Percentiles rank a stretch among this genome's conserved stretches.
Conservation (phyloP, 2,888 invertebrate species). For the Epicampocera succincta region DNA sequence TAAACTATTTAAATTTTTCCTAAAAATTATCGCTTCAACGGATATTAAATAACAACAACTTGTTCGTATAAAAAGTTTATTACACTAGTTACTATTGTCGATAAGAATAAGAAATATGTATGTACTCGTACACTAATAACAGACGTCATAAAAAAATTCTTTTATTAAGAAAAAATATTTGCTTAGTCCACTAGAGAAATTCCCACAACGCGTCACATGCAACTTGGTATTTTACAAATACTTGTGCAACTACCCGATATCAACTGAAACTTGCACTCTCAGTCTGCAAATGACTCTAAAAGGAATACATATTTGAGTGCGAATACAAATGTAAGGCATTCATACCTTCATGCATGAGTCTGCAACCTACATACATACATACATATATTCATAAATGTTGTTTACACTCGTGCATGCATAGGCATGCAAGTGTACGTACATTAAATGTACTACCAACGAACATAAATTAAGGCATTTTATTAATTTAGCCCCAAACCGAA, state of each 20-base stretch:
- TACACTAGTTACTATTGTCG: slow-evolving; percentile 27
- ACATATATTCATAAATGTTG: neutral
- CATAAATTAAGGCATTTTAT: slow-evolving; percentile 53
- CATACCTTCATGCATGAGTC: neutral
- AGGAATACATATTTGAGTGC: slow-evolving; percentile 2
- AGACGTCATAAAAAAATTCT: slow-evolving; percentile 38
- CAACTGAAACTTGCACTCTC: slow-evolving; percentile 19
- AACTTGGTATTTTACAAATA: slow-evolving; percentile 34
- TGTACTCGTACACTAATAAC: slow-evolving; percentile 16
- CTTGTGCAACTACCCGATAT: slow-evolving; percentile 2
- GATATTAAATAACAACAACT: slow-evolving; percentile 48
- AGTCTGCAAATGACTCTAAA: neutral
- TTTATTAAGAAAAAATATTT: slow-evolving; percentile 34
- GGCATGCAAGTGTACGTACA: too few species aligned
- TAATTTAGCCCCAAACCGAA: slow-evolving; percentile 56
- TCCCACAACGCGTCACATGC: slow-evolving; percentile 37
- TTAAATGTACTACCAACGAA: slow-evolving; percentile 9
- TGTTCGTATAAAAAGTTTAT: slow-evolving; percentile 24
- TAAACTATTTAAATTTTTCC: slow-evolving; percentile 20
- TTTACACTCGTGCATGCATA: too few species aligned
- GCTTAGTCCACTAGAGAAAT: slow-evolving; percentile 38
- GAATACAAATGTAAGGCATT: neutral
- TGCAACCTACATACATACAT: neutral
- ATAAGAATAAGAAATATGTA: slow-evolving; percentile 32
- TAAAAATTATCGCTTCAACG: slow-evolving; percentile 39